Conservation (phyloP, 2,113 vertebrate genomes). For the Elachura formosa region DNA sequence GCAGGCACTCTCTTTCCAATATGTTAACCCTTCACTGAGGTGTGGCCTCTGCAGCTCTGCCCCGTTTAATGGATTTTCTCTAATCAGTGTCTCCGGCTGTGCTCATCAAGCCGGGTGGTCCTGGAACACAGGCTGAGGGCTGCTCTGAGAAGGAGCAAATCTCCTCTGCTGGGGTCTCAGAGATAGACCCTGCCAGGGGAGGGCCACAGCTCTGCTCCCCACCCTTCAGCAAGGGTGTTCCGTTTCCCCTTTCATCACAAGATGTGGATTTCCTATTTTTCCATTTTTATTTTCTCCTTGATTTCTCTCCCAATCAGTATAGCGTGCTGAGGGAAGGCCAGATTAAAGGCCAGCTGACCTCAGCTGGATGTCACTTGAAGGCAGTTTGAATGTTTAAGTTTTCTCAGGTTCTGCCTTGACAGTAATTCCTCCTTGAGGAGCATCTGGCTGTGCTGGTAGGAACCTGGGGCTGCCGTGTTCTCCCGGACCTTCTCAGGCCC, state of each 20-base stretch:
- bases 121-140: neutral
- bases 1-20: neutral
- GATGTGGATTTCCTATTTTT: neutral
- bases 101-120: neutral
- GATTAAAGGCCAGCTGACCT: neutral
- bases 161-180: neutral
- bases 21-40: neutral
- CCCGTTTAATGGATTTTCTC: neutral
- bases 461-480: too few species aligned
- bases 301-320: neutral
- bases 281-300: neutral
- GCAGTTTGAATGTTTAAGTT: neutral
- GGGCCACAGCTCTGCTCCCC: neutral
- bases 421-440: neutral
- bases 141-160: neutral
- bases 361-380: neutral
- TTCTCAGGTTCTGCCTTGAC: neutral
- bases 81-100: neutral
- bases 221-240: neutral
- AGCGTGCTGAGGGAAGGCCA: neutral
- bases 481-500: neutral
- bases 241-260: rapidly evolving
- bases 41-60: neutral
- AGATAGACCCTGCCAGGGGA: neutral
- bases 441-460: neutral